Percentiles rank a stretch among this genome's conserved stretches.
These are phyloP conservation scores for Batillaria attramentaria DNA, from an alignment of 1,140 invertebrate species.

Conservation along the genomic window DNA sequence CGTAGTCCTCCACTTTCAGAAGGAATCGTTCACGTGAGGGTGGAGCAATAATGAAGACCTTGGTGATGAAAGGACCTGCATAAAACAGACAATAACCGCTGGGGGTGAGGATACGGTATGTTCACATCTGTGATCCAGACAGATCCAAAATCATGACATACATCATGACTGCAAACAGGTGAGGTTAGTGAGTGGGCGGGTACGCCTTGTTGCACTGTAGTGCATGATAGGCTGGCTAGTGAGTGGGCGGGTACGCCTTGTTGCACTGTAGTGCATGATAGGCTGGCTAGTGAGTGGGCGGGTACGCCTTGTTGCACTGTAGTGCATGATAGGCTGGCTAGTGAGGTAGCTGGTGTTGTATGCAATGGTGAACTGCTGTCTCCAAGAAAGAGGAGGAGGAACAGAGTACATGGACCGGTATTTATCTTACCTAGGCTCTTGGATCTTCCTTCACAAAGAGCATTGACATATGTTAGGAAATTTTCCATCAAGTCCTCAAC, in stretches of 20 bases:
- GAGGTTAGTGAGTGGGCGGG: background rate
- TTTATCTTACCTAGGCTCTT: conserved; percentile 46
- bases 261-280: too few species aligned
- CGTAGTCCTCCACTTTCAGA: conserved; percentile 45
- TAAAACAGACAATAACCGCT: conserved; percentile 13
- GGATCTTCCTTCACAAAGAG: conserved; percentile 42
- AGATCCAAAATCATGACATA: too few species aligned
- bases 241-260: too few species aligned
- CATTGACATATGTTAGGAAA: conserved; percentile 40
- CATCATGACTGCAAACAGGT: background rate
- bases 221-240: too few species aligned
- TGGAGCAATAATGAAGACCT: conserved; percentile 51
- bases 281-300: too few species aligned
- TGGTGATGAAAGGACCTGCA: conserved; percentile 55
- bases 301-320: too few species aligned
- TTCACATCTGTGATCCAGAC: too few species aligned
- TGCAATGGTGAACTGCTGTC: background rate
- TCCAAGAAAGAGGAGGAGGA: too few species aligned
- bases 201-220: too few species aligned
- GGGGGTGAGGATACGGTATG: too few species aligned
- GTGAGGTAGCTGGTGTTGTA: background rate
- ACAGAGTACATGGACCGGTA: background rate
- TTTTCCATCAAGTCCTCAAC: conserved; percentile 48
- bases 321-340: too few species aligned
- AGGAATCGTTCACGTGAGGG: conserved; percentile 59